Evolutionary conservation across 2,797 vertebrate species (phyloP).

Genomic region (Chrysocyon brachyurus): DNA sequence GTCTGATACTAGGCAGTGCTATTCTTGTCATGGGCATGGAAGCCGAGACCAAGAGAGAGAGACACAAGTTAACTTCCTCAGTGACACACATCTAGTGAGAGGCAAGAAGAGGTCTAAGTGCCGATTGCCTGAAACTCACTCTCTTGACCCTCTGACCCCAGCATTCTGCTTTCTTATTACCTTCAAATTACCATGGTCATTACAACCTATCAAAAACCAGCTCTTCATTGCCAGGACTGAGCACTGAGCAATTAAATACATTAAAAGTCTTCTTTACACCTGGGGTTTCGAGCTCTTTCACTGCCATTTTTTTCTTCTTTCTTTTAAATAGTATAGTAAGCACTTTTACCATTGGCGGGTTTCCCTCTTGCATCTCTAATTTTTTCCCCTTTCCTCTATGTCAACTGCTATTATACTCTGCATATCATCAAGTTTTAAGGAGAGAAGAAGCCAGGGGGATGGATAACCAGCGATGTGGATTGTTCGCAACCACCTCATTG

Average conservation of each 20-base stretch:
- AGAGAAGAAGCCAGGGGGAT: not conserved
- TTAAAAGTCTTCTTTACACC: not conserved
- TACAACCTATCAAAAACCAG: not conserved
- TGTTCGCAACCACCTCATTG: not conserved
- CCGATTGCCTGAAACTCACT: not conserved
- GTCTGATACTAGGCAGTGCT: not conserved
- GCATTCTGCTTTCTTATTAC: not conserved
- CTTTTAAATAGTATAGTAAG: not conserved
- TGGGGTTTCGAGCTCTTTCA: not conserved
- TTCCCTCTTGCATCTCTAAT: not conserved
- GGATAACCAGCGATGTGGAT: not conserved
- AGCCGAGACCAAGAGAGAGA: not conserved
- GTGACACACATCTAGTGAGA: not conserved
- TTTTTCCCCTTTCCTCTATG: not conserved
- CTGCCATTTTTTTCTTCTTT: not conserved
- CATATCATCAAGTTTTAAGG: not conserved
- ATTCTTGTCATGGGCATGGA: not conserved
- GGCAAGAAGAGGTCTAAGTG: fast-evolving
- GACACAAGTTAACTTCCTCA: no score
- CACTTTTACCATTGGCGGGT: not conserved
- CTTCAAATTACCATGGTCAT: not conserved
- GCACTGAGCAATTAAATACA: not conserved
- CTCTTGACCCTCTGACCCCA: not conserved
- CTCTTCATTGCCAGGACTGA: not conserved
- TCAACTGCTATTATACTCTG: not conserved